Conservation (phyloP, 2,113 vertebrate species). For the Cariama cristata region DNA sequence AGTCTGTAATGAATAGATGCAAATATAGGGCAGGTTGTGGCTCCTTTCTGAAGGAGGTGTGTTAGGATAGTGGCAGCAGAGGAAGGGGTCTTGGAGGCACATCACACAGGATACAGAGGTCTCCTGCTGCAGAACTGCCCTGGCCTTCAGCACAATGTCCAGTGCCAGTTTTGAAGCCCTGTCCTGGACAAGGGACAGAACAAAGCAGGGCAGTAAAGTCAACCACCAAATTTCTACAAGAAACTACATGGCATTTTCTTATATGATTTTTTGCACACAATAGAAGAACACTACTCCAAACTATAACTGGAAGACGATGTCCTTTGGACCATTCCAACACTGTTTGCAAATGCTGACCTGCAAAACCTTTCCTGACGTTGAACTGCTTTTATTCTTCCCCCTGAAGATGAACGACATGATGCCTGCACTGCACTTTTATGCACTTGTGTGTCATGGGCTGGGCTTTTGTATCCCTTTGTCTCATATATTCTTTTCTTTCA, state of each 20-base stretch:
- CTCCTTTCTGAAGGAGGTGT: neutral
- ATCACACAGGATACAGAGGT: neutral
- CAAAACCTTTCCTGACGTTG: neutral
- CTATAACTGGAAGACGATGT: neutral
- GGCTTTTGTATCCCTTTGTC: neutral
- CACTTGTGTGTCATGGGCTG: neutral
- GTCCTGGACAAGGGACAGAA: neutral
- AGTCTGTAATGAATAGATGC: neutral
- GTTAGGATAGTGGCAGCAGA: neutral
- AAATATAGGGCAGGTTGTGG: neutral
- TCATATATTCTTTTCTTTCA: no score
- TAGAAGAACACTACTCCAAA: neutral
- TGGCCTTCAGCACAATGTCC: neutral
- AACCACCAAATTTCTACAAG: neutral
- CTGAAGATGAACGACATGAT: neutral
- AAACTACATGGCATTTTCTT: neutral
- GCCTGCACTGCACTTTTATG: neutral
- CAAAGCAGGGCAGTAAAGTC: neutral
- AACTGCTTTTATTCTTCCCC: neutral
- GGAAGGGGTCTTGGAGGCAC: neutral
- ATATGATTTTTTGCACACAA: neutral
- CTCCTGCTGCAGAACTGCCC: neutral
- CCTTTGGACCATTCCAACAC: neutral
- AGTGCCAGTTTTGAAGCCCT: neutral
- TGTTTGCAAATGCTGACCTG: neutral